These are phyloP conservation scores for Diploscapter pachys DNA, from an alignment of 1,140 invertebrate species.

Conservation along the genomic window DNA sequence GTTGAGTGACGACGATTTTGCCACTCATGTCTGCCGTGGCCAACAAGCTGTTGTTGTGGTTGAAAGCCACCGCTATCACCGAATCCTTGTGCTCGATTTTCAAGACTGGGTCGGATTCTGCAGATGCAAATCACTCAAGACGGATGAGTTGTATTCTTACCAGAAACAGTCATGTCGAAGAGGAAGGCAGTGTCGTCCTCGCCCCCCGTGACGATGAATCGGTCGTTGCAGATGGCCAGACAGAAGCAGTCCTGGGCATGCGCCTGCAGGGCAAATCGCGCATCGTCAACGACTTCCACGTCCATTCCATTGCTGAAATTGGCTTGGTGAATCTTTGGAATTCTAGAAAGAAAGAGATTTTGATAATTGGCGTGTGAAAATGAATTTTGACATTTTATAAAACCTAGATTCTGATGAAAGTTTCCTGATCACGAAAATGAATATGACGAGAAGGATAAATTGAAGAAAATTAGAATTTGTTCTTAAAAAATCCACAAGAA, in stretches of 20 bases:
- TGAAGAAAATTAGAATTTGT: no score
- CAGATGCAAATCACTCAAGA: slow-evolving; percentile 7
- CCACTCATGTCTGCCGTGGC: slow-evolving; percentile 43
- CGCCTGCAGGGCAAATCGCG: slow-evolving; percentile 17
- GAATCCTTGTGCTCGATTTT: slow-evolving; percentile 39
- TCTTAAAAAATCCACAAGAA: no score
- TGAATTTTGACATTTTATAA: no score
- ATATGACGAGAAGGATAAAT: no score
- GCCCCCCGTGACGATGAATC: slow-evolving; percentile 36
- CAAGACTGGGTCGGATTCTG: slow-evolving; percentile 27
- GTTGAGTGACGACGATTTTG: slow-evolving; percentile 37
- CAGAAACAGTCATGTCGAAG: slow-evolving; percentile 30
- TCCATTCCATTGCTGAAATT: slow-evolving; percentile 25
- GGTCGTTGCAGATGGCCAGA: slow-evolving; percentile 14
- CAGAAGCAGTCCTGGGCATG: slow-evolving; percentile 33
- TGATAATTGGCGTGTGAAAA: no score
- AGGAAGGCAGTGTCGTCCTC: slow-evolving; percentile 40
- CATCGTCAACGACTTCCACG: slow-evolving; percentile 31
- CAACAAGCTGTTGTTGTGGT: slow-evolving; percentile 30
- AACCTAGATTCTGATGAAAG: no score
- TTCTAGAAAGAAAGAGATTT: no score
- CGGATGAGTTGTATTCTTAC: neutral
- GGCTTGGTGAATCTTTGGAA: no score
- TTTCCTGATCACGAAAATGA: no score
- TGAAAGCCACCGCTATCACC: slow-evolving; percentile 35